Base-by-base conservation (phyloP, 2,888 invertebrate species). In the Itoplectis maculator region DNA sequence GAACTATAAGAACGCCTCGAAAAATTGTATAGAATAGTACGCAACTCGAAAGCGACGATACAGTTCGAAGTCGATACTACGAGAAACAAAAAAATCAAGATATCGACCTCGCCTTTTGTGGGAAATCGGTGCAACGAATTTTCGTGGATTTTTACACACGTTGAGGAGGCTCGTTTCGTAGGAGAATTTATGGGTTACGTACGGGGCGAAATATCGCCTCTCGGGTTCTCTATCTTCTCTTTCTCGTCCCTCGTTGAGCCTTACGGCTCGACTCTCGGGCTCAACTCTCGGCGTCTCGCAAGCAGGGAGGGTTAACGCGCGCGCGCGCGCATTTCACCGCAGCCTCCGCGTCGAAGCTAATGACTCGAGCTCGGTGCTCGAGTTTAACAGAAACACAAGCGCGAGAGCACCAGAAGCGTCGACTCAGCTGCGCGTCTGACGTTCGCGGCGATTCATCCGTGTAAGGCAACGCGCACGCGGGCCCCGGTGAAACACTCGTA, bases 401-500 rank as follows among this genome's bases (percentile, higher is more conserved):
- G 61, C 61, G 54, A 69, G 63, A 69, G 63, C 45, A 75, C 69
- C 61, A 56, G 68, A 69, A 63, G 63, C 74, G 63, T 42, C 63
- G 47, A 56, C 20, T 42, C 42, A 54, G 54, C 51, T 51, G n/a
- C 65, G 29, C 65, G 29, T 6, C 75, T n/a, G 13, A 42, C 40
- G 54, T 65, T 54, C 37, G 35, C n/a, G 15, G 56, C 59, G 18
- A 35, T 65, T 35, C 47, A 20, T 45, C 65, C 73, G 20, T 75
- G 69, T 80, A 68, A 75, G 56, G 51, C 75, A 79, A 61, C 59
- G 45, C 47, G 61, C 74, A 61, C 59, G 45, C 47, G 61, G 56
- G 65, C 74, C 54, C 56, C 65, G 35, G 73, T 79, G n/a, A n/a
- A n/a, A 83, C 66, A 75, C 87, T 88, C 88, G 85, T 88, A 88